Conservation (phyloP, 2,888 invertebrate genomes). For the Oscheius sp. region DNA sequence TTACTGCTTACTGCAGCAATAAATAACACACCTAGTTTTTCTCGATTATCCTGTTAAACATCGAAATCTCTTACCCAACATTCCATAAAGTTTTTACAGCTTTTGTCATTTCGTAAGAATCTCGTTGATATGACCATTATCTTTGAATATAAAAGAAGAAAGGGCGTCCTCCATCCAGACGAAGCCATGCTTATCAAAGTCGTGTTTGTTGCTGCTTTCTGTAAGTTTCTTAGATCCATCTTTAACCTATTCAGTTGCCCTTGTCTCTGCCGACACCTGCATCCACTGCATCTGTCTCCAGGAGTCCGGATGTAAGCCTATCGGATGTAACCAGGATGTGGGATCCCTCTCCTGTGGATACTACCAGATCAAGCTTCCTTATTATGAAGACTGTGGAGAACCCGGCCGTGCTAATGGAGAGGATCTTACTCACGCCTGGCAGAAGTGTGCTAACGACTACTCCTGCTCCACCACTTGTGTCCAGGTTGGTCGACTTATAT, state of each 20-base stretch:
- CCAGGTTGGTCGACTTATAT: neutral
- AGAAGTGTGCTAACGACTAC: slow-evolving; percentile 30
- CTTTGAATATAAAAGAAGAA: no score
- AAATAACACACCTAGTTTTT: no score
- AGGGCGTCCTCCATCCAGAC: no score
- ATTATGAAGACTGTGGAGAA: slow-evolving; percentile 38
- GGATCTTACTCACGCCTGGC: neutral
- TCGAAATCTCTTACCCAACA: no score
- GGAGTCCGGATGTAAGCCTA: slow-evolving; percentile 61
- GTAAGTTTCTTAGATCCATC: neutral
- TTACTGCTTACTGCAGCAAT: no score
- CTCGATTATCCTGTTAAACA: no score
- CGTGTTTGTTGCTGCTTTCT: neutral
- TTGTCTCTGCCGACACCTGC: slow-evolving; percentile 39
- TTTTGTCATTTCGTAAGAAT: no score
- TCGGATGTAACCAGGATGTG: slow-evolving; percentile 63
- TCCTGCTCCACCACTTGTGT: slow-evolving; percentile 30
- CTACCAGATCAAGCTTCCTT: slow-evolving; percentile 51
- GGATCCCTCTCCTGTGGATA: slow-evolving; percentile 65
- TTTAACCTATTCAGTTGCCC: neutral
- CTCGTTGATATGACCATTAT: no score
- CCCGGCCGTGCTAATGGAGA: slow-evolving; percentile 20
- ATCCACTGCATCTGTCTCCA: slow-evolving; percentile 58
- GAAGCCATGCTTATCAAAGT: slow-evolving; percentile 8
- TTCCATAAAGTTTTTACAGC: no score